Percentiles rank a stretch among this genome's conserved stretches.
phyloP scores from a whole-genome alignment of 2,113 vertebrate species.

The Anhinga anhinga region DNA sequence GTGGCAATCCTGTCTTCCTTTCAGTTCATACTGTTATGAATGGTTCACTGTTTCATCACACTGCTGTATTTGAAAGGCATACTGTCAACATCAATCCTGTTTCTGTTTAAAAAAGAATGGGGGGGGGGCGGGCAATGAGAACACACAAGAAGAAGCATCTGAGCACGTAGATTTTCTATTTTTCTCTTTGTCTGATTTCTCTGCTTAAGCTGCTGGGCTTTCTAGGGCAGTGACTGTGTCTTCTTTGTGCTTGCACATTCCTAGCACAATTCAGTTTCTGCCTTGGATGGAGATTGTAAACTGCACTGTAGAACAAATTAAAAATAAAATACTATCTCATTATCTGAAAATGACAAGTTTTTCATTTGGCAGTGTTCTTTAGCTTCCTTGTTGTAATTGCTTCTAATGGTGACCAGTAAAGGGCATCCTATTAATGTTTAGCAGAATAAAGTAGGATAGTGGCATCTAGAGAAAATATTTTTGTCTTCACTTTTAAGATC shows the following conservation, averaged over 20 bases:
- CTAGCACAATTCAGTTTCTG: not conserved
- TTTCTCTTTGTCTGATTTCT: not conserved
- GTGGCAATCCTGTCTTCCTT: not conserved
- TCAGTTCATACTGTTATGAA: not conserved
- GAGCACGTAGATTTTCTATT: not conserved
- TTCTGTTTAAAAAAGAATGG: not conserved
- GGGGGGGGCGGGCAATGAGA: not conserved
- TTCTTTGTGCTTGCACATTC: not conserved
- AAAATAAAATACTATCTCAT: conserved; percentile 6
- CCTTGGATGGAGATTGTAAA: not conserved
- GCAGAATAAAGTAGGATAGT: not conserved
- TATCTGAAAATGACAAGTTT: not conserved
- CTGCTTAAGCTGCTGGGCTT: not conserved
- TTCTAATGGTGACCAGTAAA: not conserved
- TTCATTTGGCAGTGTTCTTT: not conserved
- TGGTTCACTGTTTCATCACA: not conserved
- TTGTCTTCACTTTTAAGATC: not conserved
- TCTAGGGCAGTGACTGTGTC: not conserved
- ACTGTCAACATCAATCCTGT: conserved; percentile 1
- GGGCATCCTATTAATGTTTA: not conserved
- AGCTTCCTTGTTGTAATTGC: not conserved
- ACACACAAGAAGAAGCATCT: not conserved
- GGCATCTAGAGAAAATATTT: not conserved
- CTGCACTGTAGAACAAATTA: not conserved
- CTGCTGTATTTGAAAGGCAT: conserved; percentile 3